Conservation (phyloP, 2,888 invertebrate species). For the Folsomia candida region DNA sequence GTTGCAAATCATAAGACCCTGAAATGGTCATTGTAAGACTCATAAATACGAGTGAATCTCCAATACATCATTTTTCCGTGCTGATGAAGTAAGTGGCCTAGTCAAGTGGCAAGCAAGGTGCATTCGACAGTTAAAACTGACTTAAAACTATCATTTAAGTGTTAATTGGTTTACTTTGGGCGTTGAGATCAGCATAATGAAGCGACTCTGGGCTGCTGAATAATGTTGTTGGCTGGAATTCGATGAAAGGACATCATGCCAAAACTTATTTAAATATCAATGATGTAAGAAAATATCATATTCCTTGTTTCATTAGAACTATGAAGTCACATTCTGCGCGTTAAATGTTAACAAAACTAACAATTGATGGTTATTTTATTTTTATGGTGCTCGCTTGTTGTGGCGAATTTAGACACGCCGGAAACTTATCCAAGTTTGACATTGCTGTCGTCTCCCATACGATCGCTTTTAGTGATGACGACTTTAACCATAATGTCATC, state of each 20-base stretch:
- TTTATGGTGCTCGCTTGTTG: no score
- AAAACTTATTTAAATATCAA: not conserved
- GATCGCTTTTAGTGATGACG: no score
- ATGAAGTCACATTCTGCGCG: not conserved
- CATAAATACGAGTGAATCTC: slow-evolving; percentile 1
- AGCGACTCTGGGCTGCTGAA: no score
- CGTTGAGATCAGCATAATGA: not conserved
- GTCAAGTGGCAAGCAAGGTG: not conserved
- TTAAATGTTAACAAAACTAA: no score
- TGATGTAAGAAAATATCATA: not conserved
- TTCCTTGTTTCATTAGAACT: not conserved
- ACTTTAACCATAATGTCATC: no score
- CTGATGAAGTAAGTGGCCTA: not conserved
- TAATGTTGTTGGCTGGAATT: no score
- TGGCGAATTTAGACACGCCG: no score
- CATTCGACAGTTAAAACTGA: slow-evolving; percentile 2
- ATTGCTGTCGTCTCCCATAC: no score
- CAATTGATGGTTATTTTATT: no score
- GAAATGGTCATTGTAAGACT: not conserved
- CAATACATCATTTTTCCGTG: not conserved
- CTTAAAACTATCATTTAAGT: slow-evolving; percentile 39
- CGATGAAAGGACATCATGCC: not conserved
- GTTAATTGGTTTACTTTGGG: slow-evolving; percentile 27
- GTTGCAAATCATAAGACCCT: not conserved
- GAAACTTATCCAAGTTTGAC: no score